These are phyloP conservation scores for Brachyopa scutellaris DNA, from an alignment of 2,888 invertebrate genomes.

Conservation along the genomic window DNA sequence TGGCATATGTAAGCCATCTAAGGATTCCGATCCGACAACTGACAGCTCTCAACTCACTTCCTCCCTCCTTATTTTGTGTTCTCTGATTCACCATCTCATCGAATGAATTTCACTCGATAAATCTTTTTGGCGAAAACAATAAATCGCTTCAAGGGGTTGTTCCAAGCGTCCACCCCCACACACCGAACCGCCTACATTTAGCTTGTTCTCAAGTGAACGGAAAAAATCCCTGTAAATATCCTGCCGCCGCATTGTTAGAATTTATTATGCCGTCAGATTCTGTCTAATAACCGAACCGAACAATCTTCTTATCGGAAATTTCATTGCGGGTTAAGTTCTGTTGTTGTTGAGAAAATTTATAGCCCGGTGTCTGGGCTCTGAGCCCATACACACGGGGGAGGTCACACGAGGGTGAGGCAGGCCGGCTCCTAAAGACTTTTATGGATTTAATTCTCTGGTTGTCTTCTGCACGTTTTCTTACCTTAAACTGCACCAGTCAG, in stretches of 20 bases:
- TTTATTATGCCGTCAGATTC: conserved; percentile 73
- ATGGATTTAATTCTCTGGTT: conserved; percentile 48
- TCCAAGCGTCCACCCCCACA: conserved; percentile 35
- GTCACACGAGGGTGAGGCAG: conserved; percentile 57
- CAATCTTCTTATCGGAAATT: conserved; percentile 72
- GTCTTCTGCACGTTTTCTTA: conserved; percentile 54
- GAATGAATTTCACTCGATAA: conserved; percentile 70
- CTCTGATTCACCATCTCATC: conserved; percentile 62
- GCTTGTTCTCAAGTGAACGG: conserved; percentile 35
- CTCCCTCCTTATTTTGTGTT: conserved; percentile 2
- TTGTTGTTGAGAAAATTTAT: conserved; percentile 70
- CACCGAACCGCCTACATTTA: conserved; percentile 2
- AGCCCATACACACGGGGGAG: conserved; percentile 37
- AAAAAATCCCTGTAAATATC: conserved; percentile 70
- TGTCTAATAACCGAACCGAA: conserved; percentile 73
- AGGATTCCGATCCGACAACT: conserved; percentile 46
- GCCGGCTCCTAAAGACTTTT: conserved; percentile 35
- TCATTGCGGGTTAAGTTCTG: conserved; percentile 72
- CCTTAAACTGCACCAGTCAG: conserved; percentile 68
- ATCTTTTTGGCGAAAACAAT: conserved; percentile 71
- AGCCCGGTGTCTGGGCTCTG: conserved; percentile 68
- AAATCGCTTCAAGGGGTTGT: conserved; percentile 70
- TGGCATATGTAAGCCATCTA: conserved; percentile 56
- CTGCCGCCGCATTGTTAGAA: conserved; percentile 71
- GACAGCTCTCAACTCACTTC: conserved; percentile 63